phyloP scores from a whole-genome alignment of 2,113 vertebrate genomes.

The Leucoraja erinaceus region DNA sequence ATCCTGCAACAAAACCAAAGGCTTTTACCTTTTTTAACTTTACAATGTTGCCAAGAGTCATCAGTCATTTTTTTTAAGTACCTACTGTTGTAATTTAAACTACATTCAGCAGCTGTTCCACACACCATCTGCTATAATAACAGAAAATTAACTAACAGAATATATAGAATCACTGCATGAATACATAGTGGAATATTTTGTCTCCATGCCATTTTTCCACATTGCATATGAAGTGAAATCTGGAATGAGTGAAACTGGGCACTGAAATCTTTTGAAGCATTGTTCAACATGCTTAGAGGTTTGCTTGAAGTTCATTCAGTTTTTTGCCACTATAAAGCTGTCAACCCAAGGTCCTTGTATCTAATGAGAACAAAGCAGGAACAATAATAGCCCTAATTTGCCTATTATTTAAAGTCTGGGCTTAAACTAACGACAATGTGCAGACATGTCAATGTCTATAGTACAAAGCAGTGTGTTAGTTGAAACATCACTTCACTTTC shows the following conservation, averaged over 20 bases:
- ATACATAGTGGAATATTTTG: background rate
- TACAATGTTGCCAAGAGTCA: background rate
- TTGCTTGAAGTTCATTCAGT: background rate
- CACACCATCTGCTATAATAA: background rate
- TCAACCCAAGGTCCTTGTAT: background rate
- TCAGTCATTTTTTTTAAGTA: slow-evolving; percentile 3
- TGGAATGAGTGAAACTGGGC: background rate
- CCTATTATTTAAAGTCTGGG: background rate
- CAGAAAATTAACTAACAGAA: background rate
- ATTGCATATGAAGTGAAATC: background rate
- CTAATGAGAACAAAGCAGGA: background rate
- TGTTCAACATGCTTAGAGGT: background rate
- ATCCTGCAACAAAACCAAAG: background rate
- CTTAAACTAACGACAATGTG: background rate
- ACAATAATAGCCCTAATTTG: background rate
- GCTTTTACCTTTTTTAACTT: background rate
- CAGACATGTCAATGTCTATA: background rate
- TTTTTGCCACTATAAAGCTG: background rate
- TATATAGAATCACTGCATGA: background rate
- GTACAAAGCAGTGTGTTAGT: background rate
- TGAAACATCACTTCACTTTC: background rate
- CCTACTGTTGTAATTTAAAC: background rate
- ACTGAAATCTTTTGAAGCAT: background rate
- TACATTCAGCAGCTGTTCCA: background rate
- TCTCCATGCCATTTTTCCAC: background rate